phyloP scores from a whole-genome alignment of 2,797 vertebrate species.

The Gouania willdenowi region DNA sequence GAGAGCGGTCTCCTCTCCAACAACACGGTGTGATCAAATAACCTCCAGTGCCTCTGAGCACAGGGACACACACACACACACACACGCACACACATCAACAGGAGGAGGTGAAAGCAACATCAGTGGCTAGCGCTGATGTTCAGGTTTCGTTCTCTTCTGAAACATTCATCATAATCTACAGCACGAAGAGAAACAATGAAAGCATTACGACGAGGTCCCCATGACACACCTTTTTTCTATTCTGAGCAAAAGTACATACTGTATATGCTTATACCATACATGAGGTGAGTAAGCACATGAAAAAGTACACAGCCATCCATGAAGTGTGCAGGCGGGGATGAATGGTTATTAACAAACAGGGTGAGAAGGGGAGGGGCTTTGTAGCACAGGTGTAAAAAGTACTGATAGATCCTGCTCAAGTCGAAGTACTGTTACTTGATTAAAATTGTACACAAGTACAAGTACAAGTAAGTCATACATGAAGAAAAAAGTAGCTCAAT shows the following conservation, averaged over 20 bases:
- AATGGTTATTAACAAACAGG: slow-evolving; percentile 35
- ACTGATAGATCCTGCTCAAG: too few relatives aligned
- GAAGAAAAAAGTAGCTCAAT: too few relatives aligned
- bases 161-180: slow-evolving; percentile 54
- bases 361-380: slow-evolving; percentile 13
- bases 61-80: too few relatives aligned
- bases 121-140: slow-evolving; percentile 40
- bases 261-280: slow-evolving; percentile 1
- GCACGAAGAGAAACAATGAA: slow-evolving; percentile 31
- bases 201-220: slow-evolving; percentile 26
- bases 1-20: slow-evolving; percentile 54
- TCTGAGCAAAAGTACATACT: slow-evolving; percentile 14
- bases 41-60: slow-evolving; percentile 48
- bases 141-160: slow-evolving; percentile 46
- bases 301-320: slow-evolving; percentile 16
- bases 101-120: slow-evolving; percentile 31
- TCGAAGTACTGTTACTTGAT: too few relatives aligned
- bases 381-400: slow-evolving; percentile 16
- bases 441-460: too few relatives aligned
- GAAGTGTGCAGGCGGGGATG: slow-evolving; percentile 26
- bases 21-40: slow-evolving; percentile 67
- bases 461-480: too few relatives aligned
- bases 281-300: background rate
- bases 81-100: background rate
- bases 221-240: slow-evolving; percentile 8